These are phyloP conservation scores for Aradus depressus DNA, from an alignment of 2,888 invertebrate genomes.

Conservation along the genomic window DNA sequence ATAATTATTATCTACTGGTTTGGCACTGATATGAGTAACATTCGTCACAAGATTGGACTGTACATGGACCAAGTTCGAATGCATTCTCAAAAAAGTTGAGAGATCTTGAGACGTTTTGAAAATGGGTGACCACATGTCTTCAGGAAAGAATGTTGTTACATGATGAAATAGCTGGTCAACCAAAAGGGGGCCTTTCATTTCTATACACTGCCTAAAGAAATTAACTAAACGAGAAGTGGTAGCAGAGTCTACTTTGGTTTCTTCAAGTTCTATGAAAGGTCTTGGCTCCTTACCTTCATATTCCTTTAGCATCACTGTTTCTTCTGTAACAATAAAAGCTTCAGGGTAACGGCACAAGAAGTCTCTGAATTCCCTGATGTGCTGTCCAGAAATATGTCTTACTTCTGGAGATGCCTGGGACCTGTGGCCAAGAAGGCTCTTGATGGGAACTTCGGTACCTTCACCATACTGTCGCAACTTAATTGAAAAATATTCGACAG, in stretches of 20 bases:
- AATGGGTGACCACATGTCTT: slow-evolving; percentile 70
- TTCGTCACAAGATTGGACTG: slow-evolving; percentile 83
- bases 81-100: slow-evolving; percentile 80
- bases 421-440: slow-evolving; percentile 89
- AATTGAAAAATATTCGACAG: slow-evolving; percentile 92
- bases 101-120: slow-evolving; percentile 86
- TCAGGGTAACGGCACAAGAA: slow-evolving; percentile 76
- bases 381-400: slow-evolving; percentile 86
- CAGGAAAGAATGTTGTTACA: slow-evolving; percentile 62
- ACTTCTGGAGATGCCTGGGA: slow-evolving; percentile 96
- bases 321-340: slow-evolving; percentile 68
- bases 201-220: slow-evolving; percentile 71
- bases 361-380: slow-evolving; percentile 86
- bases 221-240: slow-evolving; percentile 70
- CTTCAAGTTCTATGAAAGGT: slow-evolving; percentile 58
- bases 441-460: slow-evolving; percentile 92
- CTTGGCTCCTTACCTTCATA: slow-evolving; percentile 53
- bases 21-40: slow-evolving; percentile 36
- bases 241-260: slow-evolving; percentile 68
- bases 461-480: slow-evolving; percentile 92
- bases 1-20: slow-evolving; percentile 17
- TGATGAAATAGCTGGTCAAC: slow-evolving; percentile 79
- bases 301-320: slow-evolving; percentile 65
- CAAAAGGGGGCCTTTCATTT: slow-evolving; percentile 68
- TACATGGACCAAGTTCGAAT: slow-evolving; percentile 88